These are phyloP conservation scores for Macrocentrus cingulum DNA, from an alignment of 1,140 invertebrate genomes.

Conservation along the genomic window DNA sequence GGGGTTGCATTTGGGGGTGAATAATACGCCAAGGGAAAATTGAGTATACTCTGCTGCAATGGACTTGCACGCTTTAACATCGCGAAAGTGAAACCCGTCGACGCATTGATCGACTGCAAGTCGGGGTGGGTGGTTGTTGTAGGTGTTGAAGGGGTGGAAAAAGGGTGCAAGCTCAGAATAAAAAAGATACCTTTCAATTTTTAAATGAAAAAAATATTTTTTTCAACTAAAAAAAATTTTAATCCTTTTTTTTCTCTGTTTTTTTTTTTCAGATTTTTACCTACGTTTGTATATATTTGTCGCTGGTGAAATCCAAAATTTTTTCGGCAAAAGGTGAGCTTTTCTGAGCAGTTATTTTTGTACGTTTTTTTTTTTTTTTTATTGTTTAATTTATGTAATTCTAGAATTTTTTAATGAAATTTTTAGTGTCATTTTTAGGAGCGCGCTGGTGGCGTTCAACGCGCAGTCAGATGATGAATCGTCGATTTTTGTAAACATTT, in stretches of 20 bases:
- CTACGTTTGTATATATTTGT: too few relatives aligned
- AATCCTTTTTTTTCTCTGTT: too few relatives aligned
- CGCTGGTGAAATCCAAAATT: too few relatives aligned
- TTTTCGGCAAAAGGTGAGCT: not conserved
- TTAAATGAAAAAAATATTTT: not conserved
- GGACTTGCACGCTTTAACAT: slow-evolving; percentile 55
- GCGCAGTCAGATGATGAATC: not conserved
- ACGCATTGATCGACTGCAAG: slow-evolving; percentile 60
- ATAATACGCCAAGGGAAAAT: slow-evolving; percentile 10
- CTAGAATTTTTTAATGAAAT: slow-evolving; percentile 52
- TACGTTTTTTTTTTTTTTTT: slow-evolving; percentile 2
- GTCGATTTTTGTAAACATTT: slow-evolving; percentile 10
- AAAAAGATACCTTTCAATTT: slow-evolving; percentile 27
- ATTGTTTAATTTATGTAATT: slow-evolving; percentile 45
- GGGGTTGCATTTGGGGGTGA: too few relatives aligned
- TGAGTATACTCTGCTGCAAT: slow-evolving; percentile 13
- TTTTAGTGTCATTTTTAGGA: slow-evolving; percentile 21
- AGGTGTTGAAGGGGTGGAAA: slow-evolving; percentile 38
- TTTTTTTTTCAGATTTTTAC: too few relatives aligned
- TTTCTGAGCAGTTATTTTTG: not conserved
- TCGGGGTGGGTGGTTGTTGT: slow-evolving; percentile 34
- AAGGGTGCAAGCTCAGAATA: slow-evolving; percentile 44
- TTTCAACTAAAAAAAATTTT: too few relatives aligned
- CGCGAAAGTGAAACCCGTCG: slow-evolving; percentile 60
- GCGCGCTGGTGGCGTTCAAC: not conserved